These are phyloP conservation scores for Hemibagrus wyckioides DNA, from an alignment of 2,113 vertebrate genomes.

Conservation along the genomic window DNA sequence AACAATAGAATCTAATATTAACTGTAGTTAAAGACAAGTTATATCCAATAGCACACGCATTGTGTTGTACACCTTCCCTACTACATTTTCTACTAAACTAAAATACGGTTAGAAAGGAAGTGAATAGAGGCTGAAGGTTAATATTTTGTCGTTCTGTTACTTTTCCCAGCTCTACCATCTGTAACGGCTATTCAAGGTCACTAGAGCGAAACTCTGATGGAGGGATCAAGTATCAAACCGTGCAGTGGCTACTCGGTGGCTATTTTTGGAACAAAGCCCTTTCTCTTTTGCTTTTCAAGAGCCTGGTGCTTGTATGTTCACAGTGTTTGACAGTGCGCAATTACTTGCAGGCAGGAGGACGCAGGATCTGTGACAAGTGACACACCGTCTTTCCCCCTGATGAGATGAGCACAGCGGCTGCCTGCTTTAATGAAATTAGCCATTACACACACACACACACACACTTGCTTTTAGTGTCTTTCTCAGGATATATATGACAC, in stretches of 20 bases:
- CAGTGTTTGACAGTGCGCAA: background rate
- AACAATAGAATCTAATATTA: too few relatives aligned
- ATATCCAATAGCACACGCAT: background rate
- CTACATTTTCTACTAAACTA: background rate
- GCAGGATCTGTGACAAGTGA: background rate
- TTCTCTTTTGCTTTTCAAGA: slow-evolving; percentile 8
- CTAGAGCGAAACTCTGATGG: slow-evolving; percentile 5
- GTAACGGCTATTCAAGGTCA: slow-evolving; percentile 11
- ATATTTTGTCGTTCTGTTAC: background rate
- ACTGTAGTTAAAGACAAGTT: too few relatives aligned
- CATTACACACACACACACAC: slow-evolving; percentile 19
- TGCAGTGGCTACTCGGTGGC: background rate
- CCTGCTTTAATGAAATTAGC: slow-evolving; percentile 35
- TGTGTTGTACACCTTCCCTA: background rate
- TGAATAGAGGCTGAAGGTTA: background rate
- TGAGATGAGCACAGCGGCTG: slow-evolving; percentile 15
- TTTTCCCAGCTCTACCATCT: background rate
- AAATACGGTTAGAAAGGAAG: background rate
- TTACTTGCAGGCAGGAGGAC: slow-evolving; percentile 23
- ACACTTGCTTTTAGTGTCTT: slow-evolving; percentile 20
- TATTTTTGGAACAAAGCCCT: slow-evolving; percentile 20
- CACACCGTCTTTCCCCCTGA: background rate
- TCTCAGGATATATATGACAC: slow-evolving; percentile 15
- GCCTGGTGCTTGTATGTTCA: background rate
- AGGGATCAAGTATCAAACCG: slow-evolving; percentile 22